A percentile compares a stretch with the other conserved stretches of the same genome.
Conservation (phyloP, 2,888 invertebrate species). For the Tryphoninae sp. region DNA sequence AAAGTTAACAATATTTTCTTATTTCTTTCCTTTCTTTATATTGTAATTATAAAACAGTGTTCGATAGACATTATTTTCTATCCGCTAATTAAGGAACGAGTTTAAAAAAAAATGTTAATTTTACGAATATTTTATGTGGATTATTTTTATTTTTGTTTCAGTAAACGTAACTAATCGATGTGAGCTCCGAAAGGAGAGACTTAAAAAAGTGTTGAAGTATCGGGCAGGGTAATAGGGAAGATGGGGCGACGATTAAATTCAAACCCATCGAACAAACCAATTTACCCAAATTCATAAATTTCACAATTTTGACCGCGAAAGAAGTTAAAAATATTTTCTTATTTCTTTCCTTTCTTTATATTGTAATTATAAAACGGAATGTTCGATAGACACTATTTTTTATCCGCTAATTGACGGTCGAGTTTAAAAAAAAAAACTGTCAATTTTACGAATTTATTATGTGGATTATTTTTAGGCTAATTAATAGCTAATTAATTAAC, state of each 20-base stretch:
- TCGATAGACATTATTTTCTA: not conserved
- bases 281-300: not conserved
- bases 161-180: slow-evolving; percentile 65
- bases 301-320: not conserved
- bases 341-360: not conserved
- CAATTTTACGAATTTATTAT: not conserved
- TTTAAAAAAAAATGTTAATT: not conserved
- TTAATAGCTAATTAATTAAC: too few species aligned
- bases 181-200: slow-evolving; percentile 56
- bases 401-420: not conserved
- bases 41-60: not conserved
- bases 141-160: slow-evolving; percentile 63
- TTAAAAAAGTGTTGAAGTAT: slow-evolving; percentile 43
- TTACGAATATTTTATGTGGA: not conserved
- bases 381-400: not conserved
- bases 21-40: not conserved
- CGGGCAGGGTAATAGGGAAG: slow-evolving; percentile 13
- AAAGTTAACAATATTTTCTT: not conserved
- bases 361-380: not conserved
- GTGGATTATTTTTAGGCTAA: not conserved
- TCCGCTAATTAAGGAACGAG: too few species aligned
- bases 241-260: slow-evolving; percentile 40
- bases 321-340: not conserved
- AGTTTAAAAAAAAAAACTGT: too few species aligned
- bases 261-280: not conserved